These are phyloP conservation scores for Scolanthus callimorphus DNA, from an alignment of 92 coral and sea anemone genomes.

Conservation along the genomic window DNA sequence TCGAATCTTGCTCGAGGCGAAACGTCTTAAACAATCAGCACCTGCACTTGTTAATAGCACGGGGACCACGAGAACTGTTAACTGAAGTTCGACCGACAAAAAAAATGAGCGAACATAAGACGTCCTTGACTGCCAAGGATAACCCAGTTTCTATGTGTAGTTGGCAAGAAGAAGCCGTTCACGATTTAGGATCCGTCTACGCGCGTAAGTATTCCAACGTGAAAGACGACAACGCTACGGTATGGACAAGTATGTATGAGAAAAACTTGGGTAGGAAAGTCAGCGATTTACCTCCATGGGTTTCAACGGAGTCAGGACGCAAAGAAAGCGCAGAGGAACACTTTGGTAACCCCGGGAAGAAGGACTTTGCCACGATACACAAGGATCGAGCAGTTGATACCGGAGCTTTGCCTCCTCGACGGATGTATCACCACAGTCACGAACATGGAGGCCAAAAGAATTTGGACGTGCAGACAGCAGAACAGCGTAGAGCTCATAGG, in stretches of 20 bases:
- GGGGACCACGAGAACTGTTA: too few relatives aligned
- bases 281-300: slow-evolving; percentile 82
- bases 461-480: slow-evolving; percentile 56
- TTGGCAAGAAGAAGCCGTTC: too few relatives aligned
- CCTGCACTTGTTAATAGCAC: too few relatives aligned
- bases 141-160: slow-evolving; percentile 53
- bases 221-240: slow-evolving; percentile 84
- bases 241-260: slow-evolving; percentile 95
- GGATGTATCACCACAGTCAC: slow-evolving; percentile 3
- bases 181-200: slow-evolving; percentile 58
- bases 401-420: slow-evolving; percentile 18
- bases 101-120: slow-evolving; percentile 15
- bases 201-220: slow-evolving; percentile 68
- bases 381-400: slow-evolving; percentile 41
- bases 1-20: too few relatives aligned
- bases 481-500: slow-evolving; percentile 44
- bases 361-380: slow-evolving; percentile 54
- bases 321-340: slow-evolving; percentile 15
- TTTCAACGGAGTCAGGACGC: slow-evolving; percentile 25
- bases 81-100: too few relatives aligned
- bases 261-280: slow-evolving; percentile 81
- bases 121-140: slow-evolving; percentile 23
- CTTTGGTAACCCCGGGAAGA: slow-evolving; percentile 33
- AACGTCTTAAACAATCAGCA: too few relatives aligned
- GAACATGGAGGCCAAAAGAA: too few relatives aligned